A percentile compares a stretch with the other conserved stretches of the same genome.
Evolutionary conservation across 1,140 invertebrate species (phyloP).

Genomic region (Onthophagus taurus): DNA sequence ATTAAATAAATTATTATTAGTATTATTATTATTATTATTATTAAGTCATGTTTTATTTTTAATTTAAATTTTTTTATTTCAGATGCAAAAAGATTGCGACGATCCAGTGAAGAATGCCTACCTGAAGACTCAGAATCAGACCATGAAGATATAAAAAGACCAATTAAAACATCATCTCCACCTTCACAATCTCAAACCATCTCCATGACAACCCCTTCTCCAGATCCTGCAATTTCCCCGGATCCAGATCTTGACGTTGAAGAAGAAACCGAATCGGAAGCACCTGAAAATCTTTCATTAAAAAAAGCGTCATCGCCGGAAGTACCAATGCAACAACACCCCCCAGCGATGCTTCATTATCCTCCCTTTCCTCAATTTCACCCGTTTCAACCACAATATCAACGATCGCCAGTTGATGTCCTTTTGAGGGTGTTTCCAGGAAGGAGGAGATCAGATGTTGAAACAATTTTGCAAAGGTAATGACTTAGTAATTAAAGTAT

Average conservation of each 20-base stretch:
- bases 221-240: conserved; percentile 39
- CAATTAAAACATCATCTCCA: conserved; percentile 21
- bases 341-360: conserved; percentile 38
- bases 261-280: conserved; percentile 42
- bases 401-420: conserved; percentile 63
- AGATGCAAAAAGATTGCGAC: conserved; percentile 49
- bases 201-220: conserved; percentile 37
- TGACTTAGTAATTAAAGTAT: background rate
- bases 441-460: conserved; percentile 71
- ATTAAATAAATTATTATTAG: too few relatives aligned
- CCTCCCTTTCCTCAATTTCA: conserved; percentile 37
- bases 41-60: background rate
- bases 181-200: conserved; percentile 24
- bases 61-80: conserved; percentile 23
- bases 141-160: conserved; percentile 31
- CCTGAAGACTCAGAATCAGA: conserved; percentile 43
- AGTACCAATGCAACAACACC: conserved; percentile 33
- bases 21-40: too few relatives aligned
- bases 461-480: conserved; percentile 65
- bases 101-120: conserved; percentile 43
- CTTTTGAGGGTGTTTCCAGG: conserved; percentile 75
- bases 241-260: conserved; percentile 44
- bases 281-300: conserved; percentile 52
- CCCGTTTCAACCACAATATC: conserved; percentile 40
- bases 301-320: conserved; percentile 34